A percentile compares a stretch with the other conserved stretches of the same genome.
These are phyloP conservation scores for Dicentrarchus labrax DNA, from an alignment of 2,113 vertebrate species.

Conservation along the genomic window DNA sequence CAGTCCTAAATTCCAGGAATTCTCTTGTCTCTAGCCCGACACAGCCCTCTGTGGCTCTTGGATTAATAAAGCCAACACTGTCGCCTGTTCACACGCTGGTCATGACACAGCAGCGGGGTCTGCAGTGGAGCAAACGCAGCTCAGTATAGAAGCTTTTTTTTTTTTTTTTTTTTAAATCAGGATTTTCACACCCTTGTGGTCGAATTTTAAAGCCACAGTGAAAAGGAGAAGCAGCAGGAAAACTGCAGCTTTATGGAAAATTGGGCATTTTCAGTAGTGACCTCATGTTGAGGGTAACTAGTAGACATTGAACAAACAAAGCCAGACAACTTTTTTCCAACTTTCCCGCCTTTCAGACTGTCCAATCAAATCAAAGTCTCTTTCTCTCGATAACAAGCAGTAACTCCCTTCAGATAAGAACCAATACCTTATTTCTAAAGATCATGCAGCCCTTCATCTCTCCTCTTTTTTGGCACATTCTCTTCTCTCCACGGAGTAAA, in stretches of 20 bases:
- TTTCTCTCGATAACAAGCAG: not conserved
- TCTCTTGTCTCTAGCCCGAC: constrained; percentile 42
- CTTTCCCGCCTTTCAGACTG: not conserved
- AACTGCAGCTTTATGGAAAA: not conserved
- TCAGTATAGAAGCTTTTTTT: not conserved
- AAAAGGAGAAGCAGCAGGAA: not conserved
- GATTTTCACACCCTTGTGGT: not conserved
- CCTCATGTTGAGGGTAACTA: not conserved
- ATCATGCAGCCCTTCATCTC: not conserved
- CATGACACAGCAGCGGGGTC: constrained; percentile 35
- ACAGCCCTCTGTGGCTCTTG: constrained; percentile 41
- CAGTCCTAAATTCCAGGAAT: constrained; percentile 73
- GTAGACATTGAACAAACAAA: not conserved
- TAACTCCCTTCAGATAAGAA: not conserved
- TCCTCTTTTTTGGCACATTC: constrained; percentile 8
- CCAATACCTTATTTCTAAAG: not conserved
- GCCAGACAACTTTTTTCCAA: not conserved
- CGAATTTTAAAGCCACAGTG: not conserved
- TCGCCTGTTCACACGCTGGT: constrained; percentile 69
- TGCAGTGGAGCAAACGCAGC: not conserved
- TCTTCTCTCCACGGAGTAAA: constrained; percentile 49
- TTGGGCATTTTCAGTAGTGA: not conserved
- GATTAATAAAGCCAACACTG: constrained; percentile 81
- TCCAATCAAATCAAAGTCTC: not conserved
- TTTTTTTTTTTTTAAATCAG: rapidly evolving